Conservation (phyloP, 2,113 vertebrate species). For the Notarius quadriscutis region DNA sequence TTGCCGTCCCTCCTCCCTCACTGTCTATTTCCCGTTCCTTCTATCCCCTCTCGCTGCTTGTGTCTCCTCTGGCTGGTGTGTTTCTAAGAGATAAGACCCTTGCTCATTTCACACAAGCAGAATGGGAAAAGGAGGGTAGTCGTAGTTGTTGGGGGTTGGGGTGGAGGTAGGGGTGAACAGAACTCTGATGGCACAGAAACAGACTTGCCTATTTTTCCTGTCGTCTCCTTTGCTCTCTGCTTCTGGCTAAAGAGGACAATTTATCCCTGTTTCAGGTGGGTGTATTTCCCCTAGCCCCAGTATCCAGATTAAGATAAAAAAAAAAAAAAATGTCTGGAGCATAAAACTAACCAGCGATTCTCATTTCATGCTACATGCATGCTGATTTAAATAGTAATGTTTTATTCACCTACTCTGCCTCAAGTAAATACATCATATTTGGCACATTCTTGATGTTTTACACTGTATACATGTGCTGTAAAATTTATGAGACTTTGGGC, state of each 20-base stretch:
- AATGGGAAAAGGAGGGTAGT: constrained; percentile 60
- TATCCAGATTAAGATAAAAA: constrained; percentile 21
- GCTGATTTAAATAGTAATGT: constrained; percentile 1
- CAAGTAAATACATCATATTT: background rate
- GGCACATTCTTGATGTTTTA: background rate
- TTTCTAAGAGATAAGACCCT: constrained; percentile 79
- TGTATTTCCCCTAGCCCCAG: constrained; percentile 39
- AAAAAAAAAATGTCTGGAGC: background rate
- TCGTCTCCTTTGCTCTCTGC: constrained; percentile 45
- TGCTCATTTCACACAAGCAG: constrained; percentile 81
- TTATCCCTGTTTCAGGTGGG: constrained; percentile 40
- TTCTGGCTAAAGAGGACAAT: constrained; percentile 41
- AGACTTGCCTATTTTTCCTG: constrained; percentile 15
- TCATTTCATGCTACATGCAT: constrained; percentile 18
- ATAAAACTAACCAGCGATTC: constrained; percentile 1
- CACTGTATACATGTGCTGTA: background rate
- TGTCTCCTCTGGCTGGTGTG: constrained; percentile 78
- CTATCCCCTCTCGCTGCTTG: constrained; percentile 57
- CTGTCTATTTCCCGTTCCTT: constrained; percentile 62
- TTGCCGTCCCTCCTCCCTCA: constrained; percentile 30
- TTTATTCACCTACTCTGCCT: background rate
- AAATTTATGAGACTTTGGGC: background rate
- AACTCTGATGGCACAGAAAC: constrained; percentile 37
- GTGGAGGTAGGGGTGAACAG: constrained; percentile 31
- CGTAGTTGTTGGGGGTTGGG: constrained; percentile 37